phyloP scores from a whole-genome alignment of 2,797 vertebrate species.

The Lindbergichthys nudifrons region DNA sequence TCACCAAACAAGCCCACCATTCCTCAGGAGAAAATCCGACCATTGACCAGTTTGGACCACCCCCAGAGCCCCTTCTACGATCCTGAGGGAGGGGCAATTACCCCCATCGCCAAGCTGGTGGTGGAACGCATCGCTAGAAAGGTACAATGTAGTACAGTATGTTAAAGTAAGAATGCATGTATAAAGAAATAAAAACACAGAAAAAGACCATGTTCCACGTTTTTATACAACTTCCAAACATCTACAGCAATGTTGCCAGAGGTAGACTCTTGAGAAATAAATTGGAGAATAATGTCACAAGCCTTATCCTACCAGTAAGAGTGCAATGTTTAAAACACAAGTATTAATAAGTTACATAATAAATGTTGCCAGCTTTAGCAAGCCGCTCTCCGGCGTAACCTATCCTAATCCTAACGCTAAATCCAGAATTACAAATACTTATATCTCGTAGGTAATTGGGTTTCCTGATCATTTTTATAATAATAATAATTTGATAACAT shows the following conservation, averaged over 20 bases:
- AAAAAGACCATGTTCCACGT: background rate
- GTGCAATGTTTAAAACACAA: too few relatives aligned
- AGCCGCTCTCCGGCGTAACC: too few relatives aligned
- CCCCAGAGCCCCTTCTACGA: conserved; percentile 96
- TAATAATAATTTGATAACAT: too few relatives aligned
- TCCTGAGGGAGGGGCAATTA: conserved; percentile 91
- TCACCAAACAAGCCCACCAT: conserved; percentile 93
- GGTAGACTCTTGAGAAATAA: background rate
- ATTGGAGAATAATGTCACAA: background rate
- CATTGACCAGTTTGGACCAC: conserved; percentile 94
- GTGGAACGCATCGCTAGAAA: conserved; percentile 97
- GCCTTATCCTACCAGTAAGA: background rate
- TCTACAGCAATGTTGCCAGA: background rate
- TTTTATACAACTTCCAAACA: background rate
- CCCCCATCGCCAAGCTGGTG: conserved; percentile 89
- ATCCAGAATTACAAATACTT: too few relatives aligned
- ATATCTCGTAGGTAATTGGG: too few relatives aligned
- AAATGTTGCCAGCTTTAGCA: background rate
- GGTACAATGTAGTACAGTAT: conserved; percentile 78
- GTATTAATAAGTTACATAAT: background rate
- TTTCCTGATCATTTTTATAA: too few relatives aligned
- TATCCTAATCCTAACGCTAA: too few relatives aligned
- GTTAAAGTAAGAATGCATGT: background rate
- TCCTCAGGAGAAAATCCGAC: conserved; percentile 95
- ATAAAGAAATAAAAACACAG: background rate